Evolutionary conservation across 2,888 invertebrate genomes (phyloP).

Genomic region (Agrochola litura): DNA sequence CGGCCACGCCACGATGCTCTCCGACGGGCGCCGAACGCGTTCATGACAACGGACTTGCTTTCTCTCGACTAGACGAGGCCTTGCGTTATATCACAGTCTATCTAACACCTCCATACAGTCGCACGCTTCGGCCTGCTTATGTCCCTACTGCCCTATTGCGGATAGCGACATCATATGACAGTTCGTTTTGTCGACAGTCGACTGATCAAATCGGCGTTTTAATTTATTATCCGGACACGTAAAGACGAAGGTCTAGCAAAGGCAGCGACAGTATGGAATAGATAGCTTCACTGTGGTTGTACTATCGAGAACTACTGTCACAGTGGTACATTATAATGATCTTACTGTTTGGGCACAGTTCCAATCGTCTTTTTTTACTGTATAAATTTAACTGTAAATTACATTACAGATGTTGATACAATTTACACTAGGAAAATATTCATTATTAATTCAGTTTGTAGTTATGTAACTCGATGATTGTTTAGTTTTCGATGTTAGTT

Average conservation of each 20-base stretch:
- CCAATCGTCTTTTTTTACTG: constrained; percentile 70
- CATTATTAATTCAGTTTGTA: constrained; percentile 68
- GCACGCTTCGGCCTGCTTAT: not conserved
- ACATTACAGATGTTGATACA: constrained; percentile 69
- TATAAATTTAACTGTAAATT: constrained; percentile 71
- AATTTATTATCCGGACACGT: constrained; percentile 39
- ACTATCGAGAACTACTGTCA: constrained; percentile 63
- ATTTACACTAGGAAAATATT: constrained; percentile 63
- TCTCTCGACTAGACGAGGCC: constrained; percentile 72
- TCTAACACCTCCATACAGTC: constrained; percentile 47
- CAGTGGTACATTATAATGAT: constrained; percentile 68
- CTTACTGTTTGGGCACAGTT: constrained; percentile 69
- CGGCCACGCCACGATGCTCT: constrained; percentile 45
- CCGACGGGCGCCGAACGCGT: constrained; percentile 64
- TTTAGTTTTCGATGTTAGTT: constrained; percentile 86
- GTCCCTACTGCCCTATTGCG: constrained; percentile 31
- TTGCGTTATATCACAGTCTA: constrained; percentile 61
- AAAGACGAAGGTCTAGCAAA: constrained; percentile 16
- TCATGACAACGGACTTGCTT: constrained; percentile 65
- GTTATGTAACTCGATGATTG: constrained; percentile 76
- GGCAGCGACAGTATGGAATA: constrained; percentile 45
- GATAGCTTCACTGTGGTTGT: constrained; percentile 54
- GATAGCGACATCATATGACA: constrained; percentile 6
- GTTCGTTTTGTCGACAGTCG: constrained; percentile 7
- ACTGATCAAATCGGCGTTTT: constrained; percentile 30